Base-by-base conservation (phyloP, 2,797 vertebrate species). In the Pitangus sulphuratus region DNA sequence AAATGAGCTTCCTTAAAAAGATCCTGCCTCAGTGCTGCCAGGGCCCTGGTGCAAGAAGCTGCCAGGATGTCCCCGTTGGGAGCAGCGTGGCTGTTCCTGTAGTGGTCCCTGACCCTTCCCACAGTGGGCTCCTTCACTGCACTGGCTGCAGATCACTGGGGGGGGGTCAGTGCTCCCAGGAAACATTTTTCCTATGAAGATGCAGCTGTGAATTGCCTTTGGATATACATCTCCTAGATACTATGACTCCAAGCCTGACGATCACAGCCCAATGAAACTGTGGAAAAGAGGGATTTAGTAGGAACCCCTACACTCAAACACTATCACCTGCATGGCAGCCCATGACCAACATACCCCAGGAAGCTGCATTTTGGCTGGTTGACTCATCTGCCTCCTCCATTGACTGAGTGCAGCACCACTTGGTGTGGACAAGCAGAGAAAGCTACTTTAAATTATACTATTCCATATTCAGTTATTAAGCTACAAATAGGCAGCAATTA, bases 1-100 rank as follows among this genome's bases (percentile, higher is more conserved):
- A 74, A 90, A 90, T 9, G 17, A 85, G n/a, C 39, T 93, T 80
- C 47, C 53, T 84, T 86, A 80, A 88, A 88, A 90, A 76, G 60
- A 37, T 24, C 22, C 30, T 51, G 18, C n/a, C 47, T 57, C 65
- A 45, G 53, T 19, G 21, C 35, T 72, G 68, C n/a, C 40, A 83
- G 76, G 37, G 12, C 12, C 26, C 11, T 14, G 20, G 51, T 35
- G 72, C 22, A 33, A 84, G 64, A 33, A 89, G 68, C n/a, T 50
- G 65, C 35, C 71, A 84, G 69, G 39, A 83, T 15, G 37, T 14
- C 35, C 35, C n/a, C 4, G 0, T 3, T 5, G n/a, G 64, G 40
- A 44, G 11, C 28, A 74, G 19, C 14, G 15, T 21, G 9, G 13
- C 47, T 42, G 14, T 31, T 78, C 39, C 66, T 35, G 33, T 26